Evolutionary conservation across 1,140 invertebrate species (phyloP).

Genomic region (Ylistrum balloti): DNA sequence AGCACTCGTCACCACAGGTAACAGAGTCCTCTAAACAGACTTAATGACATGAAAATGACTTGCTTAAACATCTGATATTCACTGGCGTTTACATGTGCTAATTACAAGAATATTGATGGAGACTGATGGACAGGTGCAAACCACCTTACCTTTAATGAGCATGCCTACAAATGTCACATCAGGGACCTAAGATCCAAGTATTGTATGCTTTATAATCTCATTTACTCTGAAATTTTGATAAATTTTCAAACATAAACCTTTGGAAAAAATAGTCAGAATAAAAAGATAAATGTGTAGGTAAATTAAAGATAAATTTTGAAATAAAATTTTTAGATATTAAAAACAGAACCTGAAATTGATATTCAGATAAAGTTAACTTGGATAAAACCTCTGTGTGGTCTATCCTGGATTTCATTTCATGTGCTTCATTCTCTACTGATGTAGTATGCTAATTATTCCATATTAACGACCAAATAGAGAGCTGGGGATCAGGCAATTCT

Average conservation of each 20-base stretch:
- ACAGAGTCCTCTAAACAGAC: neutral
- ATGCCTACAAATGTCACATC: constrained; percentile 12
- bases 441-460: neutral
- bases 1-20: neutral
- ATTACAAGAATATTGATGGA: neutral
- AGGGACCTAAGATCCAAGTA: neutral
- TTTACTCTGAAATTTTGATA: no score
- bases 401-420: neutral
- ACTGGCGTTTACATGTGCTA: neutral
- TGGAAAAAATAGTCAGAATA: no score
- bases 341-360: no score
- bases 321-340: no score
- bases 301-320: no score
- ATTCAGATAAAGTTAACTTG: no score
- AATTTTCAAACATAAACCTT: no score
- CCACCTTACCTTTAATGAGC: constrained; percentile 17
- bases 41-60: neutral
- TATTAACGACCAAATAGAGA: neutral
- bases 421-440: neutral
- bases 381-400: no score
- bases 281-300: no score
- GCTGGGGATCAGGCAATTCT: neutral
- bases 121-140: neutral
- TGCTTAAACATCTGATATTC: constrained; percentile 1
- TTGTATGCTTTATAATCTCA: no score